Evolutionary conservation across 2,113 vertebrate species (phyloP).

Genomic region (Paracanthobrama guichenoti): DNA sequence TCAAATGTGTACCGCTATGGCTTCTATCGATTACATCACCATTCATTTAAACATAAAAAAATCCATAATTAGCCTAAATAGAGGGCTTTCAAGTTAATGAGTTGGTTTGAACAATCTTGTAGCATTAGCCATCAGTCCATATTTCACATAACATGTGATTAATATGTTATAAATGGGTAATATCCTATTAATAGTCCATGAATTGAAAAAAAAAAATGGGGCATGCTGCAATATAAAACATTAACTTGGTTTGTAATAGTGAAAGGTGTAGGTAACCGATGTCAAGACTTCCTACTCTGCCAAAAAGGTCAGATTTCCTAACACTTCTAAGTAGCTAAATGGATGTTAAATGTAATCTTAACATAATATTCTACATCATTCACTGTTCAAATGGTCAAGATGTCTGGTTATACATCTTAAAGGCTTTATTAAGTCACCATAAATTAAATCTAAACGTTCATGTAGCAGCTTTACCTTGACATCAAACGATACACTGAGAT

Average conservation of each 20-base stretch:
- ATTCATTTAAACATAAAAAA: neutral
- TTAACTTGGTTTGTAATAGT: neutral
- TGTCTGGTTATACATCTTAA: neutral
- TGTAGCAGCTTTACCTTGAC: neutral
- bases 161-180: neutral
- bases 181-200: neutral
- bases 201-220: neutral
- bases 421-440: neutral
- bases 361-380: neutral
- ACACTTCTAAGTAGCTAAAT: neutral
- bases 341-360: constrained; percentile 8
- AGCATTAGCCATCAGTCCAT: neutral
- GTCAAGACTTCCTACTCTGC: neutral
- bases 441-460: neutral
- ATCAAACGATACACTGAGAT: neutral
- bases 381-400: neutral
- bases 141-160: neutral
- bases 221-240: neutral
- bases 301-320: neutral
- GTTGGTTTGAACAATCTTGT: neutral
- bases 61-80: neutral
- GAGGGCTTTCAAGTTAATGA: neutral
- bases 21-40: neutral
- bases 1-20: constrained; percentile 8
- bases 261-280: neutral